These are phyloP conservation scores for Ciconia nigra DNA, from an alignment of 2,797 vertebrate species.

Conservation along the genomic window DNA sequence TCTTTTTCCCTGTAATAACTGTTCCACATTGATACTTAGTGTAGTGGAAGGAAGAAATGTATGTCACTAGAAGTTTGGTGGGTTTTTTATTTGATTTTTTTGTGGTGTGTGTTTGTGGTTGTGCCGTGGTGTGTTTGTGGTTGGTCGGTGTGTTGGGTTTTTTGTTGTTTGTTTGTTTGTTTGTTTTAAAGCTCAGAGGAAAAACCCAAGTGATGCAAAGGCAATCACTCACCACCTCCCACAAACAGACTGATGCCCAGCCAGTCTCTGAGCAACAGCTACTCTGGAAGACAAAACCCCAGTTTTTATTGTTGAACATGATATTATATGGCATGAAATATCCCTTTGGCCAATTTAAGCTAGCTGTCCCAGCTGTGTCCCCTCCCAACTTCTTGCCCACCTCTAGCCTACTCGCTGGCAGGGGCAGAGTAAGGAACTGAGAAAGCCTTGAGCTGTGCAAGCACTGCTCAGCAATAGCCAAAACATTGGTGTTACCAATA, in stretches of 20 bases:
- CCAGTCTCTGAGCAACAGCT: neutral
- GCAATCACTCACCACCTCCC: neutral
- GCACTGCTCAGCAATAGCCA: neutral
- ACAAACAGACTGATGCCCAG: neutral
- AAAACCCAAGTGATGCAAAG: neutral
- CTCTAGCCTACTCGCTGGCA: neutral
- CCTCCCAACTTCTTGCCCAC: neutral
- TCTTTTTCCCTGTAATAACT: neutral
- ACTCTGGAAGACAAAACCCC: rapidly evolving
- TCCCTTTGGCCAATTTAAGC: neutral
- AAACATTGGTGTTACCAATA: neutral
- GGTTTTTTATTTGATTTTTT: neutral
- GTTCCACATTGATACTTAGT: neutral
- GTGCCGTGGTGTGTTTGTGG: too few relatives aligned
- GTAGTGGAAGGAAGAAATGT: neutral
- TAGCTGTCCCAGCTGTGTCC: neutral
- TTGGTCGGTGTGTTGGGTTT: neutral
- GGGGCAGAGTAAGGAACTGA: neutral
- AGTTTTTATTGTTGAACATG: neutral
- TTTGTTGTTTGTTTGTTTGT: too few relatives aligned
- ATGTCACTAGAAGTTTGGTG: neutral
- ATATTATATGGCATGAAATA: neutral
- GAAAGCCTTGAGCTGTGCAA: neutral
- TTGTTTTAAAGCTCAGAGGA: neutral
- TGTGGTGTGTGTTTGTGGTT: neutral